Evolutionary conservation across 2,888 invertebrate genomes (phyloP).

Genomic region (Cheilosia soror): DNA sequence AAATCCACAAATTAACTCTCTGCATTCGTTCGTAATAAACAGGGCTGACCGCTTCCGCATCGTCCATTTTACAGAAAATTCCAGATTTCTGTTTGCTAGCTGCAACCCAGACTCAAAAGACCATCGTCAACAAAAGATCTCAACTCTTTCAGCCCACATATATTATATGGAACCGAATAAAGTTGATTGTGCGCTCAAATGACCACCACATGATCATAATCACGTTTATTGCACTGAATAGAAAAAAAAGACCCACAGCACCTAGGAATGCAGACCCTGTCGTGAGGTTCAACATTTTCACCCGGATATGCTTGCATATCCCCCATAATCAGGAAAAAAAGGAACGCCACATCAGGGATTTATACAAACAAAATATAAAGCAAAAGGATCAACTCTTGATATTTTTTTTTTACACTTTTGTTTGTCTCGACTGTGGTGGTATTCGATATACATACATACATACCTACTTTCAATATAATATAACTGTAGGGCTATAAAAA

Average conservation of each 20-base stretch:
- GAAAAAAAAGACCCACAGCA: background rate
- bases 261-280: background rate
- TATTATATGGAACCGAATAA: background rate
- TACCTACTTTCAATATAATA: background rate
- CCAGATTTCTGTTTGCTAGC: background rate
- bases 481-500: background rate
- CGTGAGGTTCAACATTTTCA: background rate
- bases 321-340: background rate
- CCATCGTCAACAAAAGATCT: background rate
- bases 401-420: background rate
- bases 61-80: background rate
- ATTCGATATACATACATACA: background rate
- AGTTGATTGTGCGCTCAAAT: slow-evolving; percentile 19
- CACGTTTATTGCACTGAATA: slow-evolving; percentile 1
- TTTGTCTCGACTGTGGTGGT: background rate
- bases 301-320: background rate
- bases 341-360: too few relatives aligned
- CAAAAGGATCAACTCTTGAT: slow-evolving; percentile 4
- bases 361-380: slow-evolving; percentile 9
- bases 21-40: slow-evolving; percentile 1
- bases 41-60: slow-evolving; percentile 1
- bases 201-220: slow-evolving; percentile 22
- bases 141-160: background rate
- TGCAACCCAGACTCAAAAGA: background rate
- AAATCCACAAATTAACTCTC: background rate